Base-by-base conservation (phyloP, 2,888 invertebrate species). In the Cerastis rubricosa region DNA sequence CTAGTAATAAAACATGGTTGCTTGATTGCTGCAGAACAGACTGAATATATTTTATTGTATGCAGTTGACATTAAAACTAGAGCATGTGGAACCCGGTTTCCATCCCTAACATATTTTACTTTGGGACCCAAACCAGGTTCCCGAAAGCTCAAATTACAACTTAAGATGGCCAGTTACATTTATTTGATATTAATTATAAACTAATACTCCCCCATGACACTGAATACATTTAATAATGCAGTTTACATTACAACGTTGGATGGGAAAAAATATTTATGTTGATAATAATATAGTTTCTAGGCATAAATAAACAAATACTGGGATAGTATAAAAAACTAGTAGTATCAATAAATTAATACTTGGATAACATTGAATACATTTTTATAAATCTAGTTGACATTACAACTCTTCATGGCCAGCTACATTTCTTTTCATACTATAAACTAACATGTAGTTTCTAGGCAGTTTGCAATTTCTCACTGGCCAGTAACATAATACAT, bases 401-500 rank as follows among this genome's bases (percentile, higher is more conserved):
- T 45, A 45, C 45, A 45, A 45, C 45, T 45, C 12, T 45, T 12
- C 2, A 49, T 49, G 47, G 47, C 17, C 17, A 49, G 47, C 19
- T 49, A 51, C 8, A 22, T 51, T 51, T 8, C 17, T 49, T 49
- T 19, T 49, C 12, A 49, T 19, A 19, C 49, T n/a, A 54, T 5
- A 22, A 54, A 54, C 12, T 54, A 25, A 59, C 59, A 29, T 29
- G 49, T 71, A 1, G 59, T 82, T 71, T 73, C 73, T 61, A 65
- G 51, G n/a, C 66, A 65, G 54, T 78, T 74, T 0, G n/a, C 69
- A 85, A 70, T 11, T 76, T 75, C 61, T 71, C 29, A 1, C 74
- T 72, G 63, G 74, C 65, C 71, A 73, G 89, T 71, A 87, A 87
- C 63, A 75, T 78, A 71, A 87, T 87, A 88, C 59, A 35, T 79